Base-by-base conservation (phyloP, 2,888 invertebrate genomes). In the Ectropis crepuscularia region DNA sequence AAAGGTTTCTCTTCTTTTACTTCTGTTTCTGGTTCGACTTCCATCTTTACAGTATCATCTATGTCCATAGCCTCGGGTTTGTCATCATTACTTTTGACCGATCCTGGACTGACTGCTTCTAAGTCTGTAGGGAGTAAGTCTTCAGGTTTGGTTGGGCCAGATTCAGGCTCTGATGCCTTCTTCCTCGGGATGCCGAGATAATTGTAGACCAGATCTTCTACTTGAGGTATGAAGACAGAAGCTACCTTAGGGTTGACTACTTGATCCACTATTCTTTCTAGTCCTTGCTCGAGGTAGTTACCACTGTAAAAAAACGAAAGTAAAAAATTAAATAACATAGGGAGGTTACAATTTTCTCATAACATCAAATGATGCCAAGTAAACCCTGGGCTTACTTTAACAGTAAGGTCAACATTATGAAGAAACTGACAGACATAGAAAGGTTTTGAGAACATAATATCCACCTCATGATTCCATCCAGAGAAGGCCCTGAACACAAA, bases 251-350 rank as follows among this genome's bases (percentile, higher is more conserved):
- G 98, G 86, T 98, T 98, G 0, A 99, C 98, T 0, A 98, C 98
- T 93, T 99, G 99, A 82, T 98, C 98, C 0, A 99, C 98, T 69
- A 99, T 98, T 71, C 98, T 95, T 84, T 98, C 98, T 4, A 99
- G 97, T 7, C 99, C 99, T 72, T 96, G 96, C 78, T 98, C 97
- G 71, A 99, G 91, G 86, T 96, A 98, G 49, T 97, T 97, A 59
- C 97, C 97, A 79, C 97, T 97, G 90, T 39, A 64, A 59, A 50
- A 53, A 53, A 43, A 8, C 1, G 16, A 28, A 28, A 28, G 16
- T 28, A 28, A 28, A 28, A 28, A 28, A 28, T 28, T 28, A 28
- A 28, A 28, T 28, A 55, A 42, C 64, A 7, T 63, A 50, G 10
- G 16, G 57, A 2, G 46, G 51, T 8, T 47, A 47, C 6, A 47